Base-by-base conservation (phyloP, 1,140 invertebrate species). In the Caenorhabditis elegans region DNA sequence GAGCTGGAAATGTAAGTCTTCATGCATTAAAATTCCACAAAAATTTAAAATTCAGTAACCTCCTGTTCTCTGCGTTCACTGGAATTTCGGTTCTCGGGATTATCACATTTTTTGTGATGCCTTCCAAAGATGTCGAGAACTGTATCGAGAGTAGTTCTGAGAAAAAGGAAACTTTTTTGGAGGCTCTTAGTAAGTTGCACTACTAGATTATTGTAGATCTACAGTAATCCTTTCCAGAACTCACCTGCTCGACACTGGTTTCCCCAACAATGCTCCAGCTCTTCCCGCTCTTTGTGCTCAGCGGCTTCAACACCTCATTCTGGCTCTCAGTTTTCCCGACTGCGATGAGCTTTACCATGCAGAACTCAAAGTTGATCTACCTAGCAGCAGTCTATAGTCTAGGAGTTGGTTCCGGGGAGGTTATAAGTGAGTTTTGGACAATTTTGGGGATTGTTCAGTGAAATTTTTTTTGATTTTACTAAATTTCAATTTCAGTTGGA, bases 251-350 rank as follows among this genome's bases (percentile, higher is more conserved):
- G 5, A 60, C 53, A 13, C 13, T 60, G 13, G 28, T 60, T 34
- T 31, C 46, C 31, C 6, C 22, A 10, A 43, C 34, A 36, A 81
- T 81, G 80, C 19, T 81, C 3, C 60, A 75, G 22, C 48, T 81
- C 3, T 19, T 65, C 3, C 43, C 60, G 6, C 26, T 49, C 19
- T 82, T 82, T 60, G 31, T 0, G 4, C 75, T 76, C 36, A 5
- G 26, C 31, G 75, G 49, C 0, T 36, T 82, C 15, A 51, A 76
- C 36, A 76, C 80, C 46, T 75, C 70, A 0, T 82, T 82, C 80
- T 82, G 80, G 80, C 15, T 82, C 6, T 76, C 51, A 3, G 51
- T 82, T 19, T 82, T 53, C 28, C 80, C 80, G n/a, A 82, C 80
- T 13, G 39, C 80, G 2, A 28, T 82, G 24, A 53, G 28, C 19